Base-by-base conservation (phyloP, 2,797 vertebrate genomes). In the Rhyacichthys aspro region DNA sequence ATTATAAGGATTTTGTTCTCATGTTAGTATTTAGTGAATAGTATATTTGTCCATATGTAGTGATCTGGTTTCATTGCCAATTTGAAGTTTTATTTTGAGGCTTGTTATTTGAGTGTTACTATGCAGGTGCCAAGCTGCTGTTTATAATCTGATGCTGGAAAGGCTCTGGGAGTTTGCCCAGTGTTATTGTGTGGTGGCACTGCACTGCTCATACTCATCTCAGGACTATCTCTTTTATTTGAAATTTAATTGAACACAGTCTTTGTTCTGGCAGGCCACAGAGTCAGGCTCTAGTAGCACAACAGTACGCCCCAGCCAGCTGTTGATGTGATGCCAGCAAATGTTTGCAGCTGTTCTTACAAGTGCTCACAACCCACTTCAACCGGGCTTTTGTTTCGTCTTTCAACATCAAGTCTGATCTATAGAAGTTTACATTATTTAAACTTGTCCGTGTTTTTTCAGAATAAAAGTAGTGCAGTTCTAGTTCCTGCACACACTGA, bases 181-280 rank as follows among this genome's bases (percentile, higher is more conserved):
- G 28, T 43, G 52, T 59, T 9, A 9, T 64, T 54, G 56, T 73
- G 44, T 23, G 45, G 41, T 63, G 63, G 70, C 72, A 64, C 53
- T 7, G 23, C 14, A 1, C 39, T 49, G n/a, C 15, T 55, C 28
- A 43, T 38, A 38, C 10, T 38, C 37, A 38, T 38, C 11, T 38
- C 11, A 38, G 37, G 11, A 11, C 37, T 6, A 38, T 14, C 11
- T 38, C 37, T 11, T 38, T 38, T 39, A 34, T 41, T 41, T 42
- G 7, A 17, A 38, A 39, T 53, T 56, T 18, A 38, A 14, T 62
- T 18, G 11, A 38, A 38, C 37, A 28, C 23, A 28, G 23, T 28
- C 23, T 28, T 11, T 38, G 10, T 11, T 38, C 37, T 38, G 37
- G 37, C 37, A 38, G 23, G 23, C 23, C 23, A 28, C 23, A 28